phyloP scores from a whole-genome alignment of 2,113 vertebrate genomes.

The Smithornis capensis region DNA sequence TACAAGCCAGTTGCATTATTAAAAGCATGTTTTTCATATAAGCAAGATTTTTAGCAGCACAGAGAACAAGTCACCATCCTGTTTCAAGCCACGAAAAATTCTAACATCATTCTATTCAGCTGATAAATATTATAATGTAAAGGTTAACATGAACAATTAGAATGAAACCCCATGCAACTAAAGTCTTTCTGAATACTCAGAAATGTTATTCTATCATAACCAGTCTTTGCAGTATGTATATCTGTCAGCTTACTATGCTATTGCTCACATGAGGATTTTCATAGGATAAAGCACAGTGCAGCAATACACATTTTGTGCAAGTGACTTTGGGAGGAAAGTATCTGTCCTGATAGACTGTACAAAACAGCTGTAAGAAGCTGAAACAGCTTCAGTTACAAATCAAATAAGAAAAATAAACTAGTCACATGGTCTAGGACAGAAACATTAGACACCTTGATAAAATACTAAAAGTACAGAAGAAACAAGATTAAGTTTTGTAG shows the following conservation, averaged over 20 bases:
- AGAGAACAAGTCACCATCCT: not conserved
- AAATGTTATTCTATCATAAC: not conserved
- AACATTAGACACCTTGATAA: not conserved
- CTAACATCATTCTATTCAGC: not conserved
- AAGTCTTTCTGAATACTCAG: not conserved
- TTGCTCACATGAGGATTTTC: not conserved
- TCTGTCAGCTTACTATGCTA: not conserved
- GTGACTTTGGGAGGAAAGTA: not conserved
- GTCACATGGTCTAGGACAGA: not conserved
- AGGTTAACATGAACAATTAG: not conserved
- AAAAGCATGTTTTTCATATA: not conserved
- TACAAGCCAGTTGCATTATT: conserved; percentile 15
- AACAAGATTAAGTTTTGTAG: not conserved
- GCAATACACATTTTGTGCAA: not conserved
- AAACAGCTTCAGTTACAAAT: not conserved
- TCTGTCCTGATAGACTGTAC: not conserved
- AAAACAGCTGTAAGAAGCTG: not conserved
- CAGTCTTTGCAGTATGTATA: not conserved
- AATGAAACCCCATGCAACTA: not conserved
- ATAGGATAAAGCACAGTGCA: not conserved
- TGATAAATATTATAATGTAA: not conserved
- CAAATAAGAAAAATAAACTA: not conserved
- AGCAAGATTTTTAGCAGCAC: not conserved
- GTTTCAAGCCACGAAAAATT: not conserved
- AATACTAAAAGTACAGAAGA: not conserved